Conservation (phyloP, 2,888 invertebrate species). For the Meliscaeva auricollis region DNA sequence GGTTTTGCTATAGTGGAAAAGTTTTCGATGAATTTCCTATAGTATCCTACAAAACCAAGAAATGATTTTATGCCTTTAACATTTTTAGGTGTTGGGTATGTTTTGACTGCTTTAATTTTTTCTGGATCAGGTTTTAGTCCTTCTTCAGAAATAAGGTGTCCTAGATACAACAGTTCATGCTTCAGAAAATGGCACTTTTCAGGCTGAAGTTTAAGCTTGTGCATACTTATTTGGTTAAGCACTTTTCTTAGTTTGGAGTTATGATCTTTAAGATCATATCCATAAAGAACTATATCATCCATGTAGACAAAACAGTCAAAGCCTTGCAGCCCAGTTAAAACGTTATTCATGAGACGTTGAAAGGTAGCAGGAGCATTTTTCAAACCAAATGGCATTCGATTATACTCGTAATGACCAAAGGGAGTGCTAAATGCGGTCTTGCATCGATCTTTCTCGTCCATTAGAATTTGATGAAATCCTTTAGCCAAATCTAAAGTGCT, state of each 20-base stretch:
- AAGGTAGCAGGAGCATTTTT: slow-evolving; percentile 46
- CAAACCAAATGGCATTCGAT: slow-evolving; percentile 32
- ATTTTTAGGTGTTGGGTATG: slow-evolving; percentile 64
- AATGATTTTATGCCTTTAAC: slow-evolving; percentile 69
- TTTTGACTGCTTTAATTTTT: slow-evolving; percentile 68
- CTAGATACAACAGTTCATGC: slow-evolving; percentile 48
- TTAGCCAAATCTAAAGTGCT: slow-evolving; percentile 41
- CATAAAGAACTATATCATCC: neutral
- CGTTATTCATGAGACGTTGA: slow-evolving; percentile 55
- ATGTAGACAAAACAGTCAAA: slow-evolving; percentile 30
- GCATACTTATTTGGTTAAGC: neutral
- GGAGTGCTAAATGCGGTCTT: slow-evolving; percentile 33
- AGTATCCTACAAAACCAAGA: slow-evolving; percentile 71
- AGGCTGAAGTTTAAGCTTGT: slow-evolving; percentile 12
- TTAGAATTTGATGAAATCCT: slow-evolving; percentile 38
- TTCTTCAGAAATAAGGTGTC: slow-evolving; percentile 60
- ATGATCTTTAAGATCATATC: slow-evolving; percentile 5
- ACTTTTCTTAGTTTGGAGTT: slow-evolving; percentile 14
- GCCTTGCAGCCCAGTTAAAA: slow-evolving; percentile 62
- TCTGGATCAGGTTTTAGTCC: slow-evolving; percentile 61
- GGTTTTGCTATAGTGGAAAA: slow-evolving; percentile 59
- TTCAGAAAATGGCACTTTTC: slow-evolving; percentile 1
- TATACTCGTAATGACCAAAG: slow-evolving; percentile 25
- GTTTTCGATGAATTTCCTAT: slow-evolving; percentile 41
- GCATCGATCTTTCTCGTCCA: slow-evolving; percentile 8